A percentile compares a stretch with the other conserved stretches of the same genome.
These are phyloP conservation scores for Bolborhynchus lineola DNA, from an alignment of 2,113 vertebrate species.

Conservation along the genomic window DNA sequence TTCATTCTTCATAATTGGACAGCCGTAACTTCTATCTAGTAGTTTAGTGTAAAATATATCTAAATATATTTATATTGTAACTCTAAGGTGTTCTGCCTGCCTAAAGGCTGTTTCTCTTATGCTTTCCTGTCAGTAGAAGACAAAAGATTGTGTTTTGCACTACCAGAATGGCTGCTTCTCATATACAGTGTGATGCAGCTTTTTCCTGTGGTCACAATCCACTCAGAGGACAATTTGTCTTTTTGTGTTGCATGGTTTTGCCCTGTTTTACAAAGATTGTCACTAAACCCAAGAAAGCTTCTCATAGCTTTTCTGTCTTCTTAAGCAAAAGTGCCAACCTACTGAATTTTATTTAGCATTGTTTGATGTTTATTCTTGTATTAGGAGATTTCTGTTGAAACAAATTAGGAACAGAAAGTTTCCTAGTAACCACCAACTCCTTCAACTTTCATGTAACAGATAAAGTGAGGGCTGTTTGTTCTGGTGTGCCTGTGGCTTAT, in stretches of 20 bases:
- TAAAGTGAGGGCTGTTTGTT: conserved; percentile 57
- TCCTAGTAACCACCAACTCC: neutral
- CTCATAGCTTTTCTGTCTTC: neutral
- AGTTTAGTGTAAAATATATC: neutral
- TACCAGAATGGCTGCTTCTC: neutral
- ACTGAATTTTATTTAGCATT: neutral
- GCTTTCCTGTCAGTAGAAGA: neutral
- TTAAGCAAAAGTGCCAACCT: neutral
- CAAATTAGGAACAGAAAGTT: conserved; percentile 29
- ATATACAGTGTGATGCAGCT: neutral
- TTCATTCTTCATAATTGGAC: neutral
- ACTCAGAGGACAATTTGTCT: neutral
- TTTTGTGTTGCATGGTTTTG: neutral
- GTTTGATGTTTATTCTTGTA: neutral
- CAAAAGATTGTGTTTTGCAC: neutral
- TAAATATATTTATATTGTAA: neutral
- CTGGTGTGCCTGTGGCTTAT: conserved; percentile 64
- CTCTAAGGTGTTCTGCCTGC: neutral
- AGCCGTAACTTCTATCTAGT: neutral
- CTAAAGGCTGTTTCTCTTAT: neutral
- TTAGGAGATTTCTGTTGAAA: conserved; percentile 27
- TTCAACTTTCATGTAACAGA: conserved; percentile 38
- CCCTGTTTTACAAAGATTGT: neutral
- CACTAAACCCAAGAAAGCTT: neutral
- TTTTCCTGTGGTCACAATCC: neutral